These are phyloP conservation scores for Phymastichus coffea DNA, from an alignment of 1,140 invertebrate species.

Conservation along the genomic window DNA sequence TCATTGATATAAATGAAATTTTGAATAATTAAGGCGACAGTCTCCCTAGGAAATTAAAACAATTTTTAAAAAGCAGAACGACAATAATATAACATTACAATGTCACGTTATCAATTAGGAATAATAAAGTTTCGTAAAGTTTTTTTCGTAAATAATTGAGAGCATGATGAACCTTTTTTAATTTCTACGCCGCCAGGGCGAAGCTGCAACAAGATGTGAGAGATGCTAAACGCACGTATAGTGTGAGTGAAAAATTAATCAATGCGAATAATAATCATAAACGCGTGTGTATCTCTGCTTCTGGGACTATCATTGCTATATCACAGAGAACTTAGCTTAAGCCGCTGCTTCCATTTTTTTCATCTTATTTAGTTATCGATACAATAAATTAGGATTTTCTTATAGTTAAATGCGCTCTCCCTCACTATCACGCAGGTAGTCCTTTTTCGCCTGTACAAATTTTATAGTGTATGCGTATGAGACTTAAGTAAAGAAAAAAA, in stretches of 20 bases:
- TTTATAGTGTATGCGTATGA: constrained; percentile 38
- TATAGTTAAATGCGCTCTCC: constrained; percentile 43
- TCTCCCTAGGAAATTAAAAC: constrained; percentile 12
- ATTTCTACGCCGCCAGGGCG: constrained; percentile 28
- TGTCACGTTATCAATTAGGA: constrained; percentile 17
- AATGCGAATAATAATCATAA: constrained; percentile 28
- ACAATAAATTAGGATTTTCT: constrained; percentile 45
- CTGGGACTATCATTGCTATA: constrained; percentile 43
- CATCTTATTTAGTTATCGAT: too few species aligned
- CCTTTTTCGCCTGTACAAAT: constrained; percentile 23
- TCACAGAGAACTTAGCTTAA: constrained; percentile 47
- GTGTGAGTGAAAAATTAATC: constrained; percentile 22
- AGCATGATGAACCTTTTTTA: constrained; percentile 22
- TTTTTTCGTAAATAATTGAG: constrained; percentile 4
- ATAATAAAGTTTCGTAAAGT: constrained; percentile 17
- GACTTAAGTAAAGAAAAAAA: constrained; percentile 39
- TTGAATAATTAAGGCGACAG: constrained; percentile 19
- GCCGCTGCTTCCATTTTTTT: constrained; percentile 24
- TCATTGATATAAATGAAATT: not conserved
- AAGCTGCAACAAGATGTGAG: constrained; percentile 24
- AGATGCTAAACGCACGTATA: constrained; percentile 26
- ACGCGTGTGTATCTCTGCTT: constrained; percentile 42
- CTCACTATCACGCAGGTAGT: constrained; percentile 10
- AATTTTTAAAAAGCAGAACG: constrained; percentile 14
- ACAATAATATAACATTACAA: not conserved